Percentiles rank a stretch among this genome's conserved stretches.
Conservation (phyloP, 2,797 vertebrate genomes). For the Ciconia nigra region DNA sequence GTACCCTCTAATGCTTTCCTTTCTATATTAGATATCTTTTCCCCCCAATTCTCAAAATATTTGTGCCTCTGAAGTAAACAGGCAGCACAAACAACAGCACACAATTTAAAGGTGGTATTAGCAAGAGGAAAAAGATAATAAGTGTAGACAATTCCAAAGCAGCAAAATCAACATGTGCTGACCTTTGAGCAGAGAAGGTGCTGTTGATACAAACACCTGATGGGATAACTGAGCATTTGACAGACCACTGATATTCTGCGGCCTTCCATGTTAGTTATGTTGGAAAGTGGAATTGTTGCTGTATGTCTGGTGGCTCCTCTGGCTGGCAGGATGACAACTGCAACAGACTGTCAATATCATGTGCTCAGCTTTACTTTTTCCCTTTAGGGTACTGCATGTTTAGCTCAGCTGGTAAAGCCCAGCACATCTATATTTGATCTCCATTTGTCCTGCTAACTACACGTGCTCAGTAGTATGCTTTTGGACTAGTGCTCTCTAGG, state of each 20-base stretch:
- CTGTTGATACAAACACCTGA: too few species aligned
- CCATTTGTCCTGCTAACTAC: not conserved
- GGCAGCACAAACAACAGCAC: not conserved
- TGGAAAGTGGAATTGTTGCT: not conserved
- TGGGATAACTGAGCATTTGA: not conserved
- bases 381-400: not conserved
- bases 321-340: conserved; percentile 24
- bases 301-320: not conserved
- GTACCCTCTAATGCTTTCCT: not conserved
- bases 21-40: not conserved
- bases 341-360: conserved; percentile 1
- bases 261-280: not conserved
- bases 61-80: not conserved
- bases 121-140: not conserved
- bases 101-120: not conserved
- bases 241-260: not conserved
- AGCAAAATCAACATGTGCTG: not conserved
- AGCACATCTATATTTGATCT: not conserved
- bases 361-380: not conserved
- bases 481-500: not conserved
- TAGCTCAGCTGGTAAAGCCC: conserved; percentile 24
- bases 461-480: not conserved
- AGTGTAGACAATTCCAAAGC: not conserved
- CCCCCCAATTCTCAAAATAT: not conserved
- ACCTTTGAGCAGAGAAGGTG: not conserved